Evolutionary conservation across 2,888 invertebrate species (phyloP), one percentile per base, ranked within the genome.

Genomic region (Pedicia rivosa): DNA sequence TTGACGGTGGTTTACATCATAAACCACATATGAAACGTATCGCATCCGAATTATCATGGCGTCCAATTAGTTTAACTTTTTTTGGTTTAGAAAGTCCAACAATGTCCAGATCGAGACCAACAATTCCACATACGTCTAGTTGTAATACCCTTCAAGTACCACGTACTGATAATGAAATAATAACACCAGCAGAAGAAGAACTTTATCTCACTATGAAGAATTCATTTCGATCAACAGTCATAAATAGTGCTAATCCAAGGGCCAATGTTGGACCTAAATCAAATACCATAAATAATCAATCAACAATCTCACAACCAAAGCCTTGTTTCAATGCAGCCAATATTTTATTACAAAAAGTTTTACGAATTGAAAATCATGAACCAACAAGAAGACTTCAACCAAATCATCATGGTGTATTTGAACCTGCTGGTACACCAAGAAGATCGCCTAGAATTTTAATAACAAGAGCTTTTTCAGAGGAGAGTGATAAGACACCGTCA

Each of bases 391-490:
- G 22, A 37, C 35, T 44, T 56, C 46, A 46, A 54, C 5, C 45
- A 47, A 63, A 64, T 37, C 54, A 63, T 10, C 24, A 24, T 24
- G n/a, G n/a, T n/a, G n/a, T n/a, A n/a, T n/a, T n/a, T n/a, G n/a
- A n/a, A n/a, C n/a, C n/a, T n/a, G n/a, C n/a, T n/a, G 8, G 14
- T 53, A 63, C 39, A 24, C 54, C 61, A 4, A 60, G 65, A 17
- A 65, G 68, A 41, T 78, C 78, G 6, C 79, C 80, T 1, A 66
- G 73, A 37, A 79, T 79, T 38, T 67, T 78, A 7, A 78, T 80
- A 44, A 79, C 79, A 2, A 62, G 78, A 34, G 78, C 79, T 3
- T 73, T 72, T 64, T 78, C 78, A 13, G 78, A 78, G 49, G 78
- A 79, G 50, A 74, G 74, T 48, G 77, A 75, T 42, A 59, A 57